Evolutionary conservation across 2,888 invertebrate genomes (phyloP).

Genomic region (Cataglyphis altisquamis): DNA sequence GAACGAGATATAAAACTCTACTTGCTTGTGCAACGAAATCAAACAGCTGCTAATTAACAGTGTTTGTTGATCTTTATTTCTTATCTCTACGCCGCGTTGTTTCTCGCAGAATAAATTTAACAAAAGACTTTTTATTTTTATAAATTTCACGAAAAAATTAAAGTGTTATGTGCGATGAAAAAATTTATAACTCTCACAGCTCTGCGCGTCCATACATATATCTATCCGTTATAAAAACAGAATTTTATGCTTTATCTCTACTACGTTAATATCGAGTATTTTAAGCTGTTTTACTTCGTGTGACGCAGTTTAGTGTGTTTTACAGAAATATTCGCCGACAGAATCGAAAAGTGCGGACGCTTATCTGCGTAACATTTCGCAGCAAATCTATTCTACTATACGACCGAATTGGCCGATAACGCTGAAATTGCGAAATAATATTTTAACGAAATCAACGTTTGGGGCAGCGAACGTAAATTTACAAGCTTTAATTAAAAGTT

Average conservation of each 20-base stretch:
- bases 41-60: constrained; percentile 62
- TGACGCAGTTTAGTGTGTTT: constrained; percentile 41
- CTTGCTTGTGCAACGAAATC: constrained; percentile 42
- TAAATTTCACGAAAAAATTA: constrained; percentile 20
- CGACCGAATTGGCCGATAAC: constrained; percentile 64
- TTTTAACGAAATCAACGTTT: constrained; percentile 76
- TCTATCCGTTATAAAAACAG: constrained; percentile 42
- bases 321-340: constrained; percentile 28
- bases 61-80: constrained; percentile 36
- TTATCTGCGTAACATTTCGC: constrained; percentile 63
- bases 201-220: constrained; percentile 26
- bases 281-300: constrained; percentile 36
- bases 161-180: constrained; percentile 5
- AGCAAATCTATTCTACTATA: constrained; percentile 67
- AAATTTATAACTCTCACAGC: constrained; percentile 28
- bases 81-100: background rate
- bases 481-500: constrained; percentile 80
- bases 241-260: constrained; percentile 24
- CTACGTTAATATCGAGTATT: constrained; percentile 47
- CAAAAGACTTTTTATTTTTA: background rate
- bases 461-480: constrained; percentile 75
- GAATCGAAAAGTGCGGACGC: constrained; percentile 57
- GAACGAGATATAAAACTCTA: constrained; percentile 50
- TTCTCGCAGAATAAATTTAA: background rate
- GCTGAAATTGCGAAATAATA: constrained; percentile 77